Conservation (phyloP, 2,888 invertebrate genomes). For the Schizotus pectinicornis region DNA sequence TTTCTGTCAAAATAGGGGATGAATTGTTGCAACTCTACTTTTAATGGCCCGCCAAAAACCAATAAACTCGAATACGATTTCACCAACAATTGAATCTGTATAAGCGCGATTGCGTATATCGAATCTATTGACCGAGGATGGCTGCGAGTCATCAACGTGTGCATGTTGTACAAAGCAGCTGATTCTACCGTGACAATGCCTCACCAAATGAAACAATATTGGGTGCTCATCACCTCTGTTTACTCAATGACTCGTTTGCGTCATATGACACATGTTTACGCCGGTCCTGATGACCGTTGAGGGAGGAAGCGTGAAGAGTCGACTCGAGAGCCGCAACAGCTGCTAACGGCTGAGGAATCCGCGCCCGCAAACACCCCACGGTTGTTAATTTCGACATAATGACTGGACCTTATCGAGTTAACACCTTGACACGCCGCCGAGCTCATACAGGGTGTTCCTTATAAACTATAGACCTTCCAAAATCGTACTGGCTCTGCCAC, state of each 20-base stretch:
- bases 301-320: too few relatives aligned
- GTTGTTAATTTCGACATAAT: too few relatives aligned
- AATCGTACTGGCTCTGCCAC: too few relatives aligned
- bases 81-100: conserved; percentile 26
- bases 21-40: not conserved
- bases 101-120: conserved; percentile 19
- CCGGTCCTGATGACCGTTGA: too few relatives aligned
- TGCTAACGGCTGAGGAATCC: too few relatives aligned
- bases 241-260: conserved; percentile 28
- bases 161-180: conserved; percentile 26
- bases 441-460: too few relatives aligned
- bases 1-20: too few relatives aligned
- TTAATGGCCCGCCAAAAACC: conserved; percentile 11
- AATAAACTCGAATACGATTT: conserved; percentile 27
- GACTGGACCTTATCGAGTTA: too few relatives aligned
- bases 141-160: conserved; percentile 17
- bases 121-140: conserved; percentile 14
- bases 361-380: too few relatives aligned
- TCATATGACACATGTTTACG: conserved; percentile 20
- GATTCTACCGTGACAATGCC: conserved; percentile 22
- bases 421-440: too few relatives aligned
- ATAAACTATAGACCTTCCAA: too few relatives aligned
- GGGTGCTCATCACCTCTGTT: conserved; percentile 28
- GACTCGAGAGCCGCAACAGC: too few relatives aligned
- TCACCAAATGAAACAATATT: conserved; percentile 27